phyloP scores from a whole-genome alignment of 2,113 vertebrate species.

The Cryptomyrus ogoouensis region DNA sequence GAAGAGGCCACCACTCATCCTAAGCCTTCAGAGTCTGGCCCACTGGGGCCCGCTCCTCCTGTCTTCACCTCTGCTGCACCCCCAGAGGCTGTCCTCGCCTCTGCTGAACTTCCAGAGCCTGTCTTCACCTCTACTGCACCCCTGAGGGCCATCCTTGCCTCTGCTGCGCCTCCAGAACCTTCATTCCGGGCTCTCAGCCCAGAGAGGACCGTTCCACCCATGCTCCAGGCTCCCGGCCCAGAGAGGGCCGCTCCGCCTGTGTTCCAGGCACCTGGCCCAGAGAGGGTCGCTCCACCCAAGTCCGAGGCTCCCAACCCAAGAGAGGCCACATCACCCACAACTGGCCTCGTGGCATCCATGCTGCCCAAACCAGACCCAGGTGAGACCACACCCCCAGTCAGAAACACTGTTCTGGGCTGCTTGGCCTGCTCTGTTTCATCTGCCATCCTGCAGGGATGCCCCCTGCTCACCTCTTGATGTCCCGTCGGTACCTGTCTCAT shows the following conservation, averaged over 20 bases:
- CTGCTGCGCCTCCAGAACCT: not conserved
- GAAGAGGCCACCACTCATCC: not conserved
- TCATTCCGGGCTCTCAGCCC: not conserved
- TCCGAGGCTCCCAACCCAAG: not conserved
- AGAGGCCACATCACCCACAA: not conserved
- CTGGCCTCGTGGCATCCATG: not conserved
- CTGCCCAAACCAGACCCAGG: too few relatives aligned
- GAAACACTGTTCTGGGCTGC: not conserved
- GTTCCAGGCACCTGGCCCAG: not conserved
- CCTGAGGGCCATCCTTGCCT: not conserved
- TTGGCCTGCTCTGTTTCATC: not conserved
- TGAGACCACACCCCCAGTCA: not conserved
- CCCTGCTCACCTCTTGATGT: not conserved
- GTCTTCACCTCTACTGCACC: not conserved
- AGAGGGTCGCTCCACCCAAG: not conserved
- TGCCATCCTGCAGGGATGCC: not conserved
- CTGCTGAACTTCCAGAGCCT: not conserved
- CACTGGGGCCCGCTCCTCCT: not conserved
- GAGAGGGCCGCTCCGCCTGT: not conserved
- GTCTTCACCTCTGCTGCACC: not conserved
- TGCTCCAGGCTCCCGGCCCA: not conserved
- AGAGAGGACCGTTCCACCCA: not conserved
- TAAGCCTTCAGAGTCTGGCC: not conserved
- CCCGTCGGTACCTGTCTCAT: not conserved
- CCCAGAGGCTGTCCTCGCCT: not conserved